Evolutionary conservation across 2,113 vertebrate species (phyloP).

Genomic region (Otus sunia): DNA sequence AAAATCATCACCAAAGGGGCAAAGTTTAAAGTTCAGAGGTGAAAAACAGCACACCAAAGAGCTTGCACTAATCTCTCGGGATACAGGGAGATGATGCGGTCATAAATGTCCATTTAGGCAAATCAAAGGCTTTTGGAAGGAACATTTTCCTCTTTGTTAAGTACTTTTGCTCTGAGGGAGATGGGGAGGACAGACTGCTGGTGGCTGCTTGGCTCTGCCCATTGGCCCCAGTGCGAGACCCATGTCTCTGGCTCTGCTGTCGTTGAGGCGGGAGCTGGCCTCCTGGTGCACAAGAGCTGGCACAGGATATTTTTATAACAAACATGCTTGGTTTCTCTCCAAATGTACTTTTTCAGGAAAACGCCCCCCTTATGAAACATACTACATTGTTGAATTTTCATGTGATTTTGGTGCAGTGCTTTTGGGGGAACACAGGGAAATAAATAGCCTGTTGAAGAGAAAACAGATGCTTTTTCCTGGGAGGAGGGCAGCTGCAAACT

Average conservation of each 20-base stretch:
- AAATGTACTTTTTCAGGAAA: background rate
- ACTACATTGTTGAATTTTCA: background rate
- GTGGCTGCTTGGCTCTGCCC: background rate
- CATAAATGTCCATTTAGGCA: background rate
- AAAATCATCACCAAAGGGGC: background rate
- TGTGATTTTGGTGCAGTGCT: background rate
- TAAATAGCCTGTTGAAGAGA: background rate
- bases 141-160: background rate
- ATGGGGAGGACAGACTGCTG: background rate
- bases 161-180: background rate
- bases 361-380: background rate
- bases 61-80: background rate
- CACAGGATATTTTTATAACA: background rate
- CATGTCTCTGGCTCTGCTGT: fast-evolving
- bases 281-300: background rate
- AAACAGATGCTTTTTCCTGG: background rate
- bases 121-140: background rate
- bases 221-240: fast-evolving
- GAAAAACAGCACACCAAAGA: background rate
- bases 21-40: background rate
- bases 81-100: background rate
- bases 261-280: fast-evolving
- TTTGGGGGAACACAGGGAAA: background rate
- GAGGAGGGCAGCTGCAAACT: background rate
- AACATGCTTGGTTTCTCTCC: background rate